A percentile compares a stretch with the other conserved stretches of the same genome.
Conservation (phyloP, 2,888 invertebrate species). For the Cephus pulcher region DNA sequence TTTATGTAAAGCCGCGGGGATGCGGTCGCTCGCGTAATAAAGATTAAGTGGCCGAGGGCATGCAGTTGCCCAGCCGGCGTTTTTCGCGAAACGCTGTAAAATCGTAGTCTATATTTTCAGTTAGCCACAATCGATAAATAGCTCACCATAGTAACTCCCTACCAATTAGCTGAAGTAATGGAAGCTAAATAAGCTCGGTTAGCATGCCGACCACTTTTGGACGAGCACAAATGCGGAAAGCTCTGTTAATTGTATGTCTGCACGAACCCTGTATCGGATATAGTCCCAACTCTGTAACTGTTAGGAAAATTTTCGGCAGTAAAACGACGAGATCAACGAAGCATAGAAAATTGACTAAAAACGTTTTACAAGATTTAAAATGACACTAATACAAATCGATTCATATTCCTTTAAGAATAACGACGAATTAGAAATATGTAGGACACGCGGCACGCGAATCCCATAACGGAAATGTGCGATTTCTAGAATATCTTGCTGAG, state of each 20-base stretch:
- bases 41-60: conserved; percentile 28
- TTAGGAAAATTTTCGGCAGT: not conserved
- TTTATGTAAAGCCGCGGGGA: conserved; percentile 33
- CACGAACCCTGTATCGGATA: not conserved
- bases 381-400: not conserved
- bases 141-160: not conserved
- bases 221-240: not conserved
- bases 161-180: not conserved
- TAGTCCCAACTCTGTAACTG: not conserved
- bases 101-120: not conserved
- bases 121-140: not conserved
- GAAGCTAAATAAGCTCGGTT: not conserved
- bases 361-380: not conserved
- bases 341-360: not conserved
- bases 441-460: conserved; percentile 8
- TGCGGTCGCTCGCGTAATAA: conserved; percentile 34
- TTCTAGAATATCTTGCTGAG: conserved; percentile 11
- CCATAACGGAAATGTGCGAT: conserved; percentile 4
- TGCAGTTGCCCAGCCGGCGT: not conserved
- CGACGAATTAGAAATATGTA: not conserved
- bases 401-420: not conserved
- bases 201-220: not conserved
- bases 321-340: not conserved
- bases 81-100: not conserved
- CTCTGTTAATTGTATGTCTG: not conserved